Conservation (phyloP, 2,797 vertebrate species). For the Peromyscus eremicus region DNA sequence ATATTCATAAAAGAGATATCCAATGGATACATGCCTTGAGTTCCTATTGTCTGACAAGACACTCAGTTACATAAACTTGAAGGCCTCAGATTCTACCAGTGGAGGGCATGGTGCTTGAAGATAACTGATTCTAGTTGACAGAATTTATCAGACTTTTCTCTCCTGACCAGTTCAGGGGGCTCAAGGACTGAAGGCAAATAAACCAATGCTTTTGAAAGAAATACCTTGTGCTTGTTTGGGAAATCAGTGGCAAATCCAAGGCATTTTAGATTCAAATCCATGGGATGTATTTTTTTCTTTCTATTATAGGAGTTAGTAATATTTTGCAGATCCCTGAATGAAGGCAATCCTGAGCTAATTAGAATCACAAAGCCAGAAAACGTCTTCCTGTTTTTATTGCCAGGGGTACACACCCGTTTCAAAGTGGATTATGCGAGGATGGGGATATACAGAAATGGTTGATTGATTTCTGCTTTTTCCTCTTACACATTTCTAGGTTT, state of each 20-base stretch:
- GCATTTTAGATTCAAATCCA: constrained; percentile 1
- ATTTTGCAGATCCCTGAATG: constrained; percentile 31
- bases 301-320: background rate
- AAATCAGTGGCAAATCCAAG: background rate
- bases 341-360: constrained; percentile 59
- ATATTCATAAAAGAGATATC: constrained; percentile 38
- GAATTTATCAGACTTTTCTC: constrained; percentile 8
- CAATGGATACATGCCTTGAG: background rate
- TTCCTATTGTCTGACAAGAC: background rate
- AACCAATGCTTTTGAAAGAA: constrained; percentile 27
- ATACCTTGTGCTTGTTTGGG: constrained; percentile 28
- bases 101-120: background rate
- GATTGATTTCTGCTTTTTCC: constrained; percentile 69
- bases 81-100: background rate
- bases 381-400: constrained; percentile 39
- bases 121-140: constrained; percentile 18
- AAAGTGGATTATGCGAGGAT: constrained; percentile 70
- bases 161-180: background rate
- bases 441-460: constrained; percentile 62
- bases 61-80: background rate
- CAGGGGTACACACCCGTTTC: constrained; percentile 60
- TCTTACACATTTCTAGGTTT: constrained; percentile 59
- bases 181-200: constrained; percentile 14
- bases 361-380: constrained; percentile 65
- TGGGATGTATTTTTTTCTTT: constrained; percentile 24